Base-by-base conservation (phyloP, 1,140 invertebrate species). In the Paralvinella palmiformis region DNA sequence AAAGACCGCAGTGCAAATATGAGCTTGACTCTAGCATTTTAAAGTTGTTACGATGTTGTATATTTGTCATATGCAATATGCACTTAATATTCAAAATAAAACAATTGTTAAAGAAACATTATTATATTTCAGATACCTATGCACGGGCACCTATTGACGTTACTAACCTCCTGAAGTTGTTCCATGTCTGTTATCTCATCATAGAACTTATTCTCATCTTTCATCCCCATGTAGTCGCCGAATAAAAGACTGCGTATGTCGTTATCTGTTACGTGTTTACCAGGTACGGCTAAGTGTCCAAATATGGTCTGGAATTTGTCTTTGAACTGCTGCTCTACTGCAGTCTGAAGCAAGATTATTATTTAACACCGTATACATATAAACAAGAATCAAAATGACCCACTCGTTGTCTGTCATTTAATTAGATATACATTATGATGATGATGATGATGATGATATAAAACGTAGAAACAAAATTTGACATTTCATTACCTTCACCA, bases 191-290 rank as follows among this genome's bases (percentile, higher is more conserved):
- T 66, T 17, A 91, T 88, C 82, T 96, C 91, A 76, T 96, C 91
- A 72, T 96, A 96, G 24, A 89, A 85, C 81, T 89, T 92, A 0
- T 86, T 71, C 6, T 74, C 70, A 0, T 88, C 88, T 75, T 93
- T 91, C 0, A 89, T 88, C 65, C 90, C 86, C 81, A 94, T 89
- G 70, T 91, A 96, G 82, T 94, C 93, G 6, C 91, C 92, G 80
- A 93, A 96, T 73, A 94, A 88, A 0, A 96, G 83, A 73, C 89
- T 88, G 15, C 88, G 77, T 2, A 94, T 84, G 77, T 93, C 86
- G 17, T 84, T 82, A 69, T 87, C 86, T 15, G 79, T 81, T 0
- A 89, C 71, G 31, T 65, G 63, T 57, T 76, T 74, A 32, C 68
- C 71, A 33, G 68, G 68, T 44, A 65, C 71, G 17, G 59, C 59